Conservation (phyloP, 2,113 vertebrate species). For the Neodon shergylaensis region DNA sequence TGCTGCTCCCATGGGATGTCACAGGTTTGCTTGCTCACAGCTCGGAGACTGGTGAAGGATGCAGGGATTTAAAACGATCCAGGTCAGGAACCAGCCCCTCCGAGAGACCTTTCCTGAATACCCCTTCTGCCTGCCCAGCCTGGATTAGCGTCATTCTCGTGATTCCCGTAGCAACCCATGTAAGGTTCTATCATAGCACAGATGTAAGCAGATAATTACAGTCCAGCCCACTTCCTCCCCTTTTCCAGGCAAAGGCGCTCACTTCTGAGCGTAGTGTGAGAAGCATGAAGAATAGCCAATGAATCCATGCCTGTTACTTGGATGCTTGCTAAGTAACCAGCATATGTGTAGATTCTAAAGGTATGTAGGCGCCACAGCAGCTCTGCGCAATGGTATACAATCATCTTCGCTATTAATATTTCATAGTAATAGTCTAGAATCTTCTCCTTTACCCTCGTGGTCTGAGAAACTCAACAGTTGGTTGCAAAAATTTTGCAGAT, state of each 20-base stretch:
- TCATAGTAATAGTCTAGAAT: not conserved
- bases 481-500: not conserved
- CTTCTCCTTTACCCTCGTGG: not conserved
- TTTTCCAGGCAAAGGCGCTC: not conserved
- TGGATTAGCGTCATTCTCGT: rapidly evolving
- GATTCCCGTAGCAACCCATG: not conserved
- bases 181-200: not conserved
- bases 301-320: not conserved
- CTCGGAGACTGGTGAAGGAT: not conserved
- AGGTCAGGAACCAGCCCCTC: not conserved
- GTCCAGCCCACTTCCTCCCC: not conserved
- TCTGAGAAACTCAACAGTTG: not conserved
- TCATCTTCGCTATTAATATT: not conserved
- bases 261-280: not conserved
- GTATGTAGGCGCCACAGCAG: not conserved
- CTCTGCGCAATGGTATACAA: not conserved
- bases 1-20: not conserved
- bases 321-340: not conserved
- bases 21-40: not conserved
- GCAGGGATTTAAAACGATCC: not conserved
- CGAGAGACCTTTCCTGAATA: not conserved
- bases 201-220: not conserved
- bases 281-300: not conserved
- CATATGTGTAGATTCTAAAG: not conserved
- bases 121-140: not conserved